Evolutionary conservation across 2,113 vertebrate species (phyloP), one percentile per base, ranked within the genome.

Genomic region (Chlamydotis undulata): DNA sequence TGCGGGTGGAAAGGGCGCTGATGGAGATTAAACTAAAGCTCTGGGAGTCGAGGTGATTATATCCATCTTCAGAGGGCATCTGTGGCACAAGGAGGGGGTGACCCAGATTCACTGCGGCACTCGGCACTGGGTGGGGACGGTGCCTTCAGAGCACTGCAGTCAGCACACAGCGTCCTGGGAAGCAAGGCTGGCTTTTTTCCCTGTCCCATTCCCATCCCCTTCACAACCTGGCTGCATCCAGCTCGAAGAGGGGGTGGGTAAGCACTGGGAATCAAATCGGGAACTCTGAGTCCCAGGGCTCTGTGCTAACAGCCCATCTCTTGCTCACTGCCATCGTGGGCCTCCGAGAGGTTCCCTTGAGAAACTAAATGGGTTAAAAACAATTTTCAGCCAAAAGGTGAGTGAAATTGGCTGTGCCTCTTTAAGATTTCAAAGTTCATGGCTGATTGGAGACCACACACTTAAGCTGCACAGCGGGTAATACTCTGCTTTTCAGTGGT

Each of bases 131-230:
- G 17, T 67, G 64, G 59, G 19, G 37, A 77, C 1, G 6, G 45
- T 2, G 4, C 47, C 15, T 24, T 56, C 35, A 31, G 41, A 28
- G 64, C 37, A 10, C 21, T 29, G 56, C 11, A 11, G n/a, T 37
- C n/a, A 14, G 17, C 57, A 21, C 1, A 3, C 26, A 5, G 57
- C 33, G 14, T 15, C n/a, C 56, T 64, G 75, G 35, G 47, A 78
- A 41, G 59, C 65, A 39, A 3, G 28, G 15, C 17, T 45, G 23
- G 0, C 19, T 6, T 67, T 28, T 61, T 8, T 4, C 5, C 41
- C 33, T 3, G 1, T 10, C 17, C 18, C 1, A 0, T 49, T 59
- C 23, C 29, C 22, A 33, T n/a, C 19, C 39, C 14, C 17, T 68
- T 61, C 3, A 3, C 25, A 49, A 22, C 59, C 47, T 81, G 63